A percentile compares a stretch with the other conserved stretches of the same genome.
phyloP scores from a whole-genome alignment of 2,113 vertebrate species.

The Balaeniceps rex region DNA sequence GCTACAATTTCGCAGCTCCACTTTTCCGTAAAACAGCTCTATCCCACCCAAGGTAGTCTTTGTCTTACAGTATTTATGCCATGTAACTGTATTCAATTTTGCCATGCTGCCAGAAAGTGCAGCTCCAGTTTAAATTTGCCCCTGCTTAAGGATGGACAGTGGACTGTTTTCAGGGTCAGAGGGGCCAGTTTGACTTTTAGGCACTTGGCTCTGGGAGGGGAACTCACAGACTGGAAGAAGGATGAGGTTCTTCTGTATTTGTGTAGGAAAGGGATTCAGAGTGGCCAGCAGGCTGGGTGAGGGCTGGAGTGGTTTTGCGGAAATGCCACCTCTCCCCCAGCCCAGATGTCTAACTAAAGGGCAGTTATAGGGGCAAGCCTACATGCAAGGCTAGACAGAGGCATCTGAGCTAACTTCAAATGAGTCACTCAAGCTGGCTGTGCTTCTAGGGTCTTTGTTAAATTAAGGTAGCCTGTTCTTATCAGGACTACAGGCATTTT shows the following conservation, averaged over 20 bases:
- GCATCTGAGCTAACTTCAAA: not conserved
- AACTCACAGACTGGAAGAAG: not conserved
- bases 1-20: not conserved
- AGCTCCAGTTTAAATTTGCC: not conserved
- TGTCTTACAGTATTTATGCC: not conserved
- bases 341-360: not conserved
- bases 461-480: not conserved
- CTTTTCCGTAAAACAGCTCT: not conserved
- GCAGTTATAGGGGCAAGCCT: not conserved
- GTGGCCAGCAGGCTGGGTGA: not conserved
- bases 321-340: not conserved
- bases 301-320: not conserved
- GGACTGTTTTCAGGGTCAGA: not conserved
- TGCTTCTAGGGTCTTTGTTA: not conserved
- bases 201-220: not conserved
- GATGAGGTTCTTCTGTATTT: not conserved
- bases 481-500: not conserved
- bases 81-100: not conserved
- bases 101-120: not conserved
- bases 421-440: not conserved
- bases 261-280: not conserved
- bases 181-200: not conserved
- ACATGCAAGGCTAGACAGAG: not conserved
- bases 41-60: not conserved
- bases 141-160: not conserved